These are phyloP conservation scores for Ptyas mucosa DNA, from an alignment of 2,113 vertebrate species.

Conservation along the genomic window DNA sequence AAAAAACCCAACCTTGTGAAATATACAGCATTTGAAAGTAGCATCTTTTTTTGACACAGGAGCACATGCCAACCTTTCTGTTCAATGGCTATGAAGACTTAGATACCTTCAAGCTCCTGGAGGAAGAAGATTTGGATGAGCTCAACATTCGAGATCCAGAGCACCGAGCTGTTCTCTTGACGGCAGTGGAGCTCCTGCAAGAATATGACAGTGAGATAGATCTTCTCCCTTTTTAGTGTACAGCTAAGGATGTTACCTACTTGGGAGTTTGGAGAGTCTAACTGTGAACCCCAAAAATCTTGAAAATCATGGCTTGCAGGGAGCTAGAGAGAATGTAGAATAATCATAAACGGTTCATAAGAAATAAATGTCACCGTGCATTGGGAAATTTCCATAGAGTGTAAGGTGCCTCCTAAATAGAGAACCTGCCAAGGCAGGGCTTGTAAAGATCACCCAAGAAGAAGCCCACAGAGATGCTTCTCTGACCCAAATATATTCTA, in stretches of 20 bases:
- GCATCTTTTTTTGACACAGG: constrained; percentile 66
- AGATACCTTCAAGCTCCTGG: constrained; percentile 95
- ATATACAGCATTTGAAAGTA: background rate
- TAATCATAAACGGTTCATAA: background rate
- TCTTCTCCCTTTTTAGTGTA: constrained; percentile 19
- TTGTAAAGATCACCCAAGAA: background rate
- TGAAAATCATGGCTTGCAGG: background rate
- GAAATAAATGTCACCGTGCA: background rate
- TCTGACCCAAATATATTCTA: background rate
- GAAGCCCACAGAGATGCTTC: background rate
- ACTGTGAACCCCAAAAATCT: background rate
- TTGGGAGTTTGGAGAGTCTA: constrained; percentile 10
- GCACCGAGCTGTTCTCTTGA: constrained; percentile 91
- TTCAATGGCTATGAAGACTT: constrained; percentile 98
- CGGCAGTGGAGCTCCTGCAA: constrained; percentile 92
- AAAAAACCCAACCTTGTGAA: background rate
- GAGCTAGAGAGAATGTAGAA: background rate
- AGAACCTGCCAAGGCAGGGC: background rate
- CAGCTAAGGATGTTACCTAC: constrained; percentile 10
- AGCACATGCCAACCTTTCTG: constrained; percentile 97
- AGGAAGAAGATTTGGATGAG: constrained; percentile 97
- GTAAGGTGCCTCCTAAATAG: background rate
- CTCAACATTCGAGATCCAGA: constrained; percentile 93
- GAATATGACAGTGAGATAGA: constrained; percentile 91
- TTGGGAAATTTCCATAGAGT: background rate